Evolutionary conservation across 92 coral and sea anemone genomes (phyloP).

Genomic region (Palythoa grandis): DNA sequence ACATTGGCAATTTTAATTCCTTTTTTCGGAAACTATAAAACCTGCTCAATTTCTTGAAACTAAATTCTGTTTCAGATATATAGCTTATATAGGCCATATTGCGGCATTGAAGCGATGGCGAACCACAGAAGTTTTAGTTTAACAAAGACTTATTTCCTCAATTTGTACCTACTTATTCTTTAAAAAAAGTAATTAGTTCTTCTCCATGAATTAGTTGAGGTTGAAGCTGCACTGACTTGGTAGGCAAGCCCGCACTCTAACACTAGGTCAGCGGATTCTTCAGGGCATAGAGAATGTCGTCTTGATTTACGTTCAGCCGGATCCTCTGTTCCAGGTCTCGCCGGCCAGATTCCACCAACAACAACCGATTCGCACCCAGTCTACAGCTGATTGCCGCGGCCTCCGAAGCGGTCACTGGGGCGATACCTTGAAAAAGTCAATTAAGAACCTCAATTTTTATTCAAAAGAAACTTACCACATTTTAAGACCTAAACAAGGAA

Average conservation of each 20-base stretch:
- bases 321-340: slow-evolving; percentile 90
- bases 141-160: no score
- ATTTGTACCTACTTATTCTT: no score
- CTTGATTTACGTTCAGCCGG: slow-evolving; percentile 93
- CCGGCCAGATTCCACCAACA: slow-evolving; percentile 92
- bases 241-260: background rate
- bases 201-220: background rate
- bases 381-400: slow-evolving; percentile 86
- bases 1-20: no score
- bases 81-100: no score
- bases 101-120: no score
- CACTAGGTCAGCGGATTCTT: slow-evolving; percentile 43
- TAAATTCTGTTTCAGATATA: no score
- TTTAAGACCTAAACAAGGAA: no score
- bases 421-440: slow-evolving; percentile 56
- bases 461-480: no score
- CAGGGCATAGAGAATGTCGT: slow-evolving; percentile 88
- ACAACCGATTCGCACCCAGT: slow-evolving; percentile 85
- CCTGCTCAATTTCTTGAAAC: no score
- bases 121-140: no score
- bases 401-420: slow-evolving; percentile 74
- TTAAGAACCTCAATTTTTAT: no score
- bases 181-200: background rate
- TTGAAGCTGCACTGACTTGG: background rate
- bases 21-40: no score